These are phyloP conservation scores for Thryonomys swinderianus DNA, from an alignment of 2,113 vertebrate species.

Conservation along the genomic window DNA sequence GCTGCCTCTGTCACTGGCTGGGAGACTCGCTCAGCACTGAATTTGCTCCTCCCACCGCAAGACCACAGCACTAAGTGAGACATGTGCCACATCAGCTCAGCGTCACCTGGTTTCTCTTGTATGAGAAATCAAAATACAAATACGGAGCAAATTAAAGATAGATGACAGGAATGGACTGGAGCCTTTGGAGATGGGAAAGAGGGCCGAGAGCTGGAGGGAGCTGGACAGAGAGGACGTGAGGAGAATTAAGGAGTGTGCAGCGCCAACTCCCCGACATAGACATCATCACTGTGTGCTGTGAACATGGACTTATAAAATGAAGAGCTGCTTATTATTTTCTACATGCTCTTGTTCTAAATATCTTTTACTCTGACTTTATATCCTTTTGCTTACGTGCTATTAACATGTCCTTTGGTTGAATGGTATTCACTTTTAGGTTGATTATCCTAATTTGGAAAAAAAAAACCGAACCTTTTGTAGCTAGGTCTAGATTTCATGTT, in stretches of 20 bases:
- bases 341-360: not conserved
- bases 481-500: not conserved
- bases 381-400: not conserved
- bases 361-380: not conserved
- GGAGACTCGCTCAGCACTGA: no score
- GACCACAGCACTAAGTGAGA: not conserved
- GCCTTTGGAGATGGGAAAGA: not conserved
- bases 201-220: not conserved
- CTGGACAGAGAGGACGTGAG: not conserved
- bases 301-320: not conserved
- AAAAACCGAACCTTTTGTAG: not conserved
- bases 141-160: not conserved
- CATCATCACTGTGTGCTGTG: not conserved
- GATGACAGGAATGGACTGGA: not conserved
- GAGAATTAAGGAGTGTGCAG: not conserved
- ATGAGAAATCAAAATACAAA: not conserved
- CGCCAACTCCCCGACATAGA: not conserved
- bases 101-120: not conserved
- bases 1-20: not conserved
- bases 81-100: not conserved
- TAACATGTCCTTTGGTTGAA: slow-evolving; percentile 5
- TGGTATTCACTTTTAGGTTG: not conserved
- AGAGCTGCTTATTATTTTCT: not conserved
- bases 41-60: not conserved
- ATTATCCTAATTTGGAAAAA: not conserved